Percentiles rank a stretch among this genome's conserved stretches.
phyloP scores from a whole-genome alignment of 2,888 invertebrate genomes.

The Melinaea menophilus region DNA sequence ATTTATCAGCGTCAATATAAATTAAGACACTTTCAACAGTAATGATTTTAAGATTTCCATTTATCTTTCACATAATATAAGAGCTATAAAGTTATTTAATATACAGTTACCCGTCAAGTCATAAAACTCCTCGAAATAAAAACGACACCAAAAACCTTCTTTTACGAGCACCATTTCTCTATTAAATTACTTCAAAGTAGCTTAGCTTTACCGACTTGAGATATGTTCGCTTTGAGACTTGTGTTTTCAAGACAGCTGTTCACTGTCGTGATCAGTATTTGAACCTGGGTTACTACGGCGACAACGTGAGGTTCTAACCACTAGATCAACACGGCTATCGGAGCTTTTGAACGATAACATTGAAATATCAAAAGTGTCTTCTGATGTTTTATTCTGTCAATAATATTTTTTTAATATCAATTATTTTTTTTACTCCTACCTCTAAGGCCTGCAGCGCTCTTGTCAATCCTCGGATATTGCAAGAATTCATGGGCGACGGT shows the following conservation, averaged over 20 bases:
- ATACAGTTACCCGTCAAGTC: neutral
- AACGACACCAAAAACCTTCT: neutral
- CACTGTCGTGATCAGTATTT: conserved; percentile 79
- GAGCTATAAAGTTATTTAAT: neutral
- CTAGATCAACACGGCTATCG: conserved; percentile 83
- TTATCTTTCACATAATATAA: too few relatives aligned
- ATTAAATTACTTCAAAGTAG: neutral
- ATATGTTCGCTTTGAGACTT: neutral
- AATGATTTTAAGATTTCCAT: too few relatives aligned
- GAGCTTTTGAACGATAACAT: conserved; percentile 42
- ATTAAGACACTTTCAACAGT: too few relatives aligned
- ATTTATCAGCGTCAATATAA: too few relatives aligned
- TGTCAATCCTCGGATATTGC: too few relatives aligned
- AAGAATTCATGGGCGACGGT: too few relatives aligned
- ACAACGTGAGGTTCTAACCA: conserved; percentile 87
- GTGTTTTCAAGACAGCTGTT: conserved; percentile 22
- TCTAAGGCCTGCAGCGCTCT: neutral
- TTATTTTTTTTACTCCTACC: neutral
- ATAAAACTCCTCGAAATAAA: neutral
- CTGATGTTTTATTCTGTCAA: neutral
- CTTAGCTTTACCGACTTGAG: neutral
- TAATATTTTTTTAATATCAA: neutral
- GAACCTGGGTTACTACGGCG: conserved; percentile 88
- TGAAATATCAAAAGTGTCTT: neutral
- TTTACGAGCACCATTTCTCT: neutral